These are phyloP conservation scores for Saccopteryx bilineata DNA, from an alignment of 2,113 vertebrate species.

Conservation along the genomic window DNA sequence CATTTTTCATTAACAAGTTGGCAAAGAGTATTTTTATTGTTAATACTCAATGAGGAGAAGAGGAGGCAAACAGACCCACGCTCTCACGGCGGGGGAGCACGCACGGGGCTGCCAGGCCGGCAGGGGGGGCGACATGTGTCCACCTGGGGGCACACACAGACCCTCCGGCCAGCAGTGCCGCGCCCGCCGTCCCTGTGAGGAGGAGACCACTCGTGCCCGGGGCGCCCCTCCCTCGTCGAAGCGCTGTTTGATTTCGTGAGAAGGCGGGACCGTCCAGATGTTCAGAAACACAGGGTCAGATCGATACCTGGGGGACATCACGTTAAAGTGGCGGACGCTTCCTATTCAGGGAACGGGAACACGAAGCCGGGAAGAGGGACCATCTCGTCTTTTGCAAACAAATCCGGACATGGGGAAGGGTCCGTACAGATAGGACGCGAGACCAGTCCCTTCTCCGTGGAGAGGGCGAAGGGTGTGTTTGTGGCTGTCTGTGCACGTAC, in stretches of 20 bases:
- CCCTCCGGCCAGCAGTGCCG: accelerated
- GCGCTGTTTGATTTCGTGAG: background rate
- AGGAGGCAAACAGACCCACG: accelerated
- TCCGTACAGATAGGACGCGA: accelerated
- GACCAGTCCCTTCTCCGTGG: accelerated
- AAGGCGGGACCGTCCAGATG: background rate
- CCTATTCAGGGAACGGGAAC: accelerated
- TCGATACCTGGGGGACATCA: accelerated
- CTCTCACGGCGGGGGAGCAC: background rate
- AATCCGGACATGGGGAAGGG: accelerated
- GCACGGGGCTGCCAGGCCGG: accelerated
- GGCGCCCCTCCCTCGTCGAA: background rate
- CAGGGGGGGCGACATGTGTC: accelerated
- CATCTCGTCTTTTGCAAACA: background rate
- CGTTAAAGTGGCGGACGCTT: no score
- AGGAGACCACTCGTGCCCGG: accelerated
- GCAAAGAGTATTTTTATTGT: conserved; percentile 69
- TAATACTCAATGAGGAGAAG: background rate
- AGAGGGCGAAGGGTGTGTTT: background rate
- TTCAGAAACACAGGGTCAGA: background rate
- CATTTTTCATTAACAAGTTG: conserved; percentile 79
- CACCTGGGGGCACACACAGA: accelerated
- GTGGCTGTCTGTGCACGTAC: background rate
- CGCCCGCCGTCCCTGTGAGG: background rate
- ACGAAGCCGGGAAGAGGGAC: accelerated